Percentiles rank a stretch among this genome's conserved stretches.
phyloP scores from a whole-genome alignment of 2,888 invertebrate genomes.

The Beris chalybata region DNA sequence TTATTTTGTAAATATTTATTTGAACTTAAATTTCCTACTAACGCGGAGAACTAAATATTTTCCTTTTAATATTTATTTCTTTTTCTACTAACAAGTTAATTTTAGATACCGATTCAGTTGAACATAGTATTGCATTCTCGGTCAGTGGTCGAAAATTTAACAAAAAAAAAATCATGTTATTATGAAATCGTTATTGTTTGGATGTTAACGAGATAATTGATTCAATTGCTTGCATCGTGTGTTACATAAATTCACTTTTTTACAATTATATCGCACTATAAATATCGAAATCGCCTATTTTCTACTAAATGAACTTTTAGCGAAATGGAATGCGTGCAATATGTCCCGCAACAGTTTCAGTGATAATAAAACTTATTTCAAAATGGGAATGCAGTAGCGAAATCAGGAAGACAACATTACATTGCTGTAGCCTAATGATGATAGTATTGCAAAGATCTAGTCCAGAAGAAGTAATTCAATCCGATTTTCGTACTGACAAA shows the following conservation, averaged over 20 bases:
- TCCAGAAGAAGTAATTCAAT: slow-evolving; percentile 58
- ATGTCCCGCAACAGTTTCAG: slow-evolving; percentile 64
- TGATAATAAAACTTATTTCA: slow-evolving; percentile 60
- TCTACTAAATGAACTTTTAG: slow-evolving; percentile 46
- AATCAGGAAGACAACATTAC: slow-evolving; percentile 57
- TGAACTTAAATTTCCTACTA: no score
- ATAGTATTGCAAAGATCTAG: slow-evolving; percentile 61
- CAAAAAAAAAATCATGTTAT: no score
- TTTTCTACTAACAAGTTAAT: no score
- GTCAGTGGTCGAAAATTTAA: no score
- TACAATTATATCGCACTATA: neutral
- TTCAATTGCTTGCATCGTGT: slow-evolving; percentile 16
- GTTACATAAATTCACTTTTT: slow-evolving; percentile 4
- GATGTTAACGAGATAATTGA: slow-evolving; percentile 21
- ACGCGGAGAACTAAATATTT: no score
- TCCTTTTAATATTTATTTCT: no score
- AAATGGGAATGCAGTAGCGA: slow-evolving; percentile 53
- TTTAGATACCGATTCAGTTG: no score
- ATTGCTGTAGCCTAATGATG: slow-evolving; percentile 61
- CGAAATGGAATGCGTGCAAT: slow-evolving; percentile 64
- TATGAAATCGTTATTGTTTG: slow-evolving; percentile 11
- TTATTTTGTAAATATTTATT: no score
- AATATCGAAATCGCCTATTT: no score
- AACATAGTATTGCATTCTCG: no score
- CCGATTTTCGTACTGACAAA: slow-evolving; percentile 20